Percentiles rank a stretch among this genome's conserved stretches.
Evolutionary conservation across 2,888 invertebrate genomes (phyloP).

Genomic region (Brachylomia viminalis): DNA sequence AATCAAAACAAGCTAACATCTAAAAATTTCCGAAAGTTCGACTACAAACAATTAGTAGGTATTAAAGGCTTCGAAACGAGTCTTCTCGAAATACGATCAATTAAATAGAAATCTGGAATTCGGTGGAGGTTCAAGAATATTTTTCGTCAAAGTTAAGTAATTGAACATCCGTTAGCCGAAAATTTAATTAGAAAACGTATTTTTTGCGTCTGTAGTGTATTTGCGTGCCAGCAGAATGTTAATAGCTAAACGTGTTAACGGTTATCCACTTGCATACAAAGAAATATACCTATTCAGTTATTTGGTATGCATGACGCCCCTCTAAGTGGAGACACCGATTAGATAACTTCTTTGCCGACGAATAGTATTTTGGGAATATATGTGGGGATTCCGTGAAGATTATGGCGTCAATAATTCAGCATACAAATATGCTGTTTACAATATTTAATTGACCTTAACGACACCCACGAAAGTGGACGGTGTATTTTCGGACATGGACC

Average conservation of each 20-base stretch:
- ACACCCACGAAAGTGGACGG: constrained; percentile 52
- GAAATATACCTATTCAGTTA: constrained; percentile 38
- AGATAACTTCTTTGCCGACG: constrained; percentile 1
- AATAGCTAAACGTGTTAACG: constrained; percentile 40
- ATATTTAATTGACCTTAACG: constrained; percentile 49
- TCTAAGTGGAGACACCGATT: constrained; percentile 32
- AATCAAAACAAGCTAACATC: constrained; percentile 47
- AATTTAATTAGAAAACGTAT: constrained; percentile 54
- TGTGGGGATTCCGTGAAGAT: constrained; percentile 18
- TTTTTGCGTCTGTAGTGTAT: constrained; percentile 31
- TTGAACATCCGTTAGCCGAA: constrained; percentile 50
- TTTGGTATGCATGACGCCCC: constrained; percentile 30
- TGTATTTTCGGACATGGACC: constrained; percentile 45
- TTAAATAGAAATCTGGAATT: constrained; percentile 48
- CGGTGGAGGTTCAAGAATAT: constrained; percentile 37
- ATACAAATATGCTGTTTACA: constrained; percentile 39
- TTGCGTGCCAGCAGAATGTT: constrained; percentile 45
- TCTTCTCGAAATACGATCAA: constrained; percentile 46
- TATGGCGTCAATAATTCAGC: constrained; percentile 24
- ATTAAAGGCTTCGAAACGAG: constrained; percentile 38
- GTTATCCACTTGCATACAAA: constrained; percentile 46
- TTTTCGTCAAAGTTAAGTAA: constrained; percentile 48
- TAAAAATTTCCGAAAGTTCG: constrained; percentile 50
- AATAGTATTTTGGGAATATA: constrained; percentile 31
- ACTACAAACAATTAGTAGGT: constrained; percentile 46